Base-by-base conservation (phyloP, 2,113 vertebrate genomes). In the Psettodes erumei region DNA sequence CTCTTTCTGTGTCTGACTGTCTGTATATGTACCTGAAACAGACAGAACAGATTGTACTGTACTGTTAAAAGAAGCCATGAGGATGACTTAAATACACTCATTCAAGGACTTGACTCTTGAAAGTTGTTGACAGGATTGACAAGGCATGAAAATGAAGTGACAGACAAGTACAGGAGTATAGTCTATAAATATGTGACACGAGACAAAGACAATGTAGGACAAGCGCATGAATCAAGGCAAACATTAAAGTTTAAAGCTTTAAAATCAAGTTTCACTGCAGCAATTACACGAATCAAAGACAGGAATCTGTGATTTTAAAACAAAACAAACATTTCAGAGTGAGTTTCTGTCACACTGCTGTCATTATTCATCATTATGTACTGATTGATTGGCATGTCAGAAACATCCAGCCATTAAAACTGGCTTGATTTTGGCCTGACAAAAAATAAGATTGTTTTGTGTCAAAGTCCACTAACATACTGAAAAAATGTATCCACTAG, bases 161-260 rank as follows among this genome's bases (percentile, higher is more conserved):
- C 33, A 61, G 81, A 77, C 25, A 13, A 43, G 43, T 23, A 21
- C 77, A 68, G 33, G 8, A 15, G 23, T 75, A 71, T 71, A 56
- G 47, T 62, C 69, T 38, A 75, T 79, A 73, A 79, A 82, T 79
- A 74, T 69, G 48, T 81, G 75, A 84, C 78, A 71, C 43, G 10
- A 58, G 50, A 70, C 38, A 12, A 72, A 75, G n/a, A 45, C 65
- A 9, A 45, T 50, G 43, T 37, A 50, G 56, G 32, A 27, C n/a
- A 13, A 54, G 60, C 43, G 50, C 51, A 67, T 40, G 3, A 68
- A 56, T 75, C 69, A 65, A 84, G 45, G 18, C 48, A 51, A 43
- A 75, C 7, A 1, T 43, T 28, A 5, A n/a, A 43, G 70, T 76
- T 67, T 50, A 72, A 65, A 82, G 83, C 42, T 69, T 42, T 53